These are phyloP conservation scores for Halcyon malimbica DNA, from an alignment of 2,113 vertebrate genomes.

Conservation along the genomic window DNA sequence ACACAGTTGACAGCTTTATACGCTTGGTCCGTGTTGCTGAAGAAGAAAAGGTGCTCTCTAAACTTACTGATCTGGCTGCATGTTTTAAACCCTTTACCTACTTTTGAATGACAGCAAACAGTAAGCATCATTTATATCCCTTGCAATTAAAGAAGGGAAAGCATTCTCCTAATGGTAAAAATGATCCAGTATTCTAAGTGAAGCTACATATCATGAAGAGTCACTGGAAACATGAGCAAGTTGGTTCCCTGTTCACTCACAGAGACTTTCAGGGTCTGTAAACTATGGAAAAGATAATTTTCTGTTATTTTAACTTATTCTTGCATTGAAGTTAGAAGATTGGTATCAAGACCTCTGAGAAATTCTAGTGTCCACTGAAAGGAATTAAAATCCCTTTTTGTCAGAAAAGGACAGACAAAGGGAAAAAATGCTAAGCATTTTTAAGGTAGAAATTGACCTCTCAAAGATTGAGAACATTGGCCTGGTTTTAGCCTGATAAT, in stretches of 20 bases:
- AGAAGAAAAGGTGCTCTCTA: background rate
- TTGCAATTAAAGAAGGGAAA: background rate
- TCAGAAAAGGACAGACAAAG: background rate
- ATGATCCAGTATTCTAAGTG: background rate
- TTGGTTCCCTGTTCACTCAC: background rate
- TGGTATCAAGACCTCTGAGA: background rate
- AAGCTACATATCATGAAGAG: background rate
- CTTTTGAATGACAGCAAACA: background rate
- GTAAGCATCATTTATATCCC: background rate
- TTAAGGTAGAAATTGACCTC: background rate
- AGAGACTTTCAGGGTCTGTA: background rate
- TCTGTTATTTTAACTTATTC: background rate
- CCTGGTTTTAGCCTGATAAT: background rate
- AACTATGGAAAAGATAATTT: background rate
- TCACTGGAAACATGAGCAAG: background rate
- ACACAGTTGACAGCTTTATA: background rate
- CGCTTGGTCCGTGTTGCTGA: rapidly evolving
- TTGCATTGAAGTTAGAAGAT: background rate
- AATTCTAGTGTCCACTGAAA: rapidly evolving
- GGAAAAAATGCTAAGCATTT: background rate
- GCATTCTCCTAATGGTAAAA: background rate
- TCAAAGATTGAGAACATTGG: background rate
- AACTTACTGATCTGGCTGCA: background rate
- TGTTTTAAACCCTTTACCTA: background rate
- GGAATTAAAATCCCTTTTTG: background rate